Evolutionary conservation across 2,888 invertebrate genomes (phyloP).

Genomic region (Ptychoptera albimana): DNA sequence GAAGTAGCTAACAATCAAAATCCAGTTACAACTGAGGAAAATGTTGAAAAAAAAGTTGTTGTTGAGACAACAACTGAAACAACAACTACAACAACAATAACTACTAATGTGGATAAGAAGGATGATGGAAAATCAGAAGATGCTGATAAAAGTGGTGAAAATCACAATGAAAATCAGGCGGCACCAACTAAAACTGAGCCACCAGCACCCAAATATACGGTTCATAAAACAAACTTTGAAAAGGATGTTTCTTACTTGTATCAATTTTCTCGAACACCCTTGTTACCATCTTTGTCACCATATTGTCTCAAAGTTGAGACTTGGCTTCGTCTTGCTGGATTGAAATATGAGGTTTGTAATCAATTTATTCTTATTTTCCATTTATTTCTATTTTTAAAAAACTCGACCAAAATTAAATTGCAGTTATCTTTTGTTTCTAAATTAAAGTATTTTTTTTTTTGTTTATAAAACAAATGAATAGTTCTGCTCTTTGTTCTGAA

Average conservation of each 20-base stretch:
- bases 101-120: slow-evolving; percentile 23
- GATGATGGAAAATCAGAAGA: slow-evolving; percentile 16
- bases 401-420: too few relatives aligned
- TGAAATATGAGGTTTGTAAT: slow-evolving; percentile 84
- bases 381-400: too few relatives aligned
- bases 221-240: slow-evolving; percentile 77
- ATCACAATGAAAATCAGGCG: slow-evolving; percentile 30
- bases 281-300: slow-evolving; percentile 79
- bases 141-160: slow-evolving; percentile 27
- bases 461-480: too few relatives aligned
- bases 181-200: slow-evolving; percentile 41
- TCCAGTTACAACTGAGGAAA: slow-evolving; percentile 30
- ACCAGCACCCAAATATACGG: slow-evolving; percentile 57
- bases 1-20: slow-evolving; percentile 51
- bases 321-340: slow-evolving; percentile 79
- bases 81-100: slow-evolving; percentile 25
- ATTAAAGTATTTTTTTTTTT: too few relatives aligned
- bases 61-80: slow-evolving; percentile 26
- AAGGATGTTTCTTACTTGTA: slow-evolving; percentile 88
- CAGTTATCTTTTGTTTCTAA: too few relatives aligned
- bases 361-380: not conserved
- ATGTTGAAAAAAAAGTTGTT: slow-evolving; percentile 32
- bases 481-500: too few relatives aligned
- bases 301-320: slow-evolving; percentile 93
- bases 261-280: slow-evolving; percentile 81